Conservation (phyloP, 2,888 invertebrate species). For the Bhutanitis thaidina region DNA sequence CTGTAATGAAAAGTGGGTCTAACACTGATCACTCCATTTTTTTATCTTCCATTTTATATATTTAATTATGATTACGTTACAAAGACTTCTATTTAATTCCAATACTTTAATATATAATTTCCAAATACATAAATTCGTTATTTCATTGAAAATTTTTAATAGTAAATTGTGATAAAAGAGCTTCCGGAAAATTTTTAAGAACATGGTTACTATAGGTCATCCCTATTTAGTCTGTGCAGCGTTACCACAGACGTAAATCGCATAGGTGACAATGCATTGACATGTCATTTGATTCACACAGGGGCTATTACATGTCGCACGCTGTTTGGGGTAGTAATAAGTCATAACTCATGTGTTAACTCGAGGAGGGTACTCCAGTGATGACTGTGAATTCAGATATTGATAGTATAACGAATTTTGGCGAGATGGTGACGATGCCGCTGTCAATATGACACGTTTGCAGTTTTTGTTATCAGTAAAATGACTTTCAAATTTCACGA, state of each 20-base stretch:
- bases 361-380: conserved; percentile 49
- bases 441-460: conserved; percentile 35
- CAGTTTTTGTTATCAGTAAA: conserved; percentile 54
- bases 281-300: conserved; percentile 65
- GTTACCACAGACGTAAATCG: conserved; percentile 62
- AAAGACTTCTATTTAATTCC: no score
- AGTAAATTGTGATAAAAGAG: no score
- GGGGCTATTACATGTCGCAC: conserved; percentile 60
- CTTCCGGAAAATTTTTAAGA: no score
- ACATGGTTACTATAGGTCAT: conserved; percentile 19
- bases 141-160: no score
- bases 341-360: conserved; percentile 71
- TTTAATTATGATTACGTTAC: no score
- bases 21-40: no score
- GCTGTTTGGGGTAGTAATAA: conserved; percentile 51
- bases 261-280: conserved; percentile 71
- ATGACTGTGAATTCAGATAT: conserved; percentile 59
- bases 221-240: conserved; percentile 27
- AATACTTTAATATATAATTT: no score
- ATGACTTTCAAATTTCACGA: conserved; percentile 37
- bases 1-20: no score
- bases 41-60: no score
- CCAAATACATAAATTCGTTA: no score
- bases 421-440: conserved; percentile 48
- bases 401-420: conserved; percentile 59